Conservation (phyloP, 2,113 vertebrate genomes). For the Panthera leo region DNA sequence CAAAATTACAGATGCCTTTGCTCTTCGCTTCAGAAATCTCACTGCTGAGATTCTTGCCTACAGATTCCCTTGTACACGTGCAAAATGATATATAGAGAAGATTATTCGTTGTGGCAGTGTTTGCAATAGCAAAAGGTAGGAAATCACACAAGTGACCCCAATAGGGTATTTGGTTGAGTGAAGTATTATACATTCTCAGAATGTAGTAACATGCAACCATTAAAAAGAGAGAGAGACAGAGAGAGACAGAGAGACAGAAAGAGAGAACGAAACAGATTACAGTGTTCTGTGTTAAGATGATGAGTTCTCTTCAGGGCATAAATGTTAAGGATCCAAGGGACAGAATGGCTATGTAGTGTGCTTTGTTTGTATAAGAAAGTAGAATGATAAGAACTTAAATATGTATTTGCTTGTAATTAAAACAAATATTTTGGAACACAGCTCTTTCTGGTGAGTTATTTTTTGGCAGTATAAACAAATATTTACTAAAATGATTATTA, state of each 20-base stretch:
- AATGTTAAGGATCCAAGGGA: neutral
- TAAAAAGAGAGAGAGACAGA: neutral
- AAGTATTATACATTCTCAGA: neutral
- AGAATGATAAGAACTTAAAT: neutral
- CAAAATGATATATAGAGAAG: conserved; percentile 60
- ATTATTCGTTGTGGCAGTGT: conserved; percentile 46
- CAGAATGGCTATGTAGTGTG: neutral
- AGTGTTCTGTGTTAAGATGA: neutral
- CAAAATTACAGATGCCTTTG: conserved; percentile 54
- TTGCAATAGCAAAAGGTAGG: conserved; percentile 26
- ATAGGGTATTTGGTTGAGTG: neutral
- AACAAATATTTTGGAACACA: neutral
- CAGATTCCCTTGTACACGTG: neutral
- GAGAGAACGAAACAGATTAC: neutral
- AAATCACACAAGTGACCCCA: neutral
- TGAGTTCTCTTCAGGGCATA: neutral
- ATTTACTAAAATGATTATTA: conserved; percentile 4
- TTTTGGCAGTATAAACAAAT: neutral
- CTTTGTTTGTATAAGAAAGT: neutral
- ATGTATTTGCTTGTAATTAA: neutral
- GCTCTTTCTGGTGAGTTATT: neutral
- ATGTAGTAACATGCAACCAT: neutral
- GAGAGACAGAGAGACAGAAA: too few species aligned
- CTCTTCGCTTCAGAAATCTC: neutral
- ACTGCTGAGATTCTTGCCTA: conserved; percentile 6